phyloP scores from a whole-genome alignment of 2,888 invertebrate genomes.

The Apodemia hepburni region DNA sequence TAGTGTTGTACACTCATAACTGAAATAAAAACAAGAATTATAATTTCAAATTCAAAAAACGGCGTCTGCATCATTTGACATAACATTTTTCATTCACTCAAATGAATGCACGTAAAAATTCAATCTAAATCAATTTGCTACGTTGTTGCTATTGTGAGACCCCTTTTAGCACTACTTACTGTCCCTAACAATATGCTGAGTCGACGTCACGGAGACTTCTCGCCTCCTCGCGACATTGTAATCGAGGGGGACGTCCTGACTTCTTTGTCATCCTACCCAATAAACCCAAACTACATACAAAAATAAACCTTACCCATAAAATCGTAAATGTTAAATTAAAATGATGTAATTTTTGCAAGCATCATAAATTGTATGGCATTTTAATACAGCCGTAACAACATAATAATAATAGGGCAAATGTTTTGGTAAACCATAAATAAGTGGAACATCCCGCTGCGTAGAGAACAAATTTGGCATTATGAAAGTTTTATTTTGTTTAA shows the following conservation, averaged over 20 bases:
- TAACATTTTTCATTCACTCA: constrained; percentile 2
- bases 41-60: neutral
- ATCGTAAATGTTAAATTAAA: constrained; percentile 32
- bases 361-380: constrained; percentile 76
- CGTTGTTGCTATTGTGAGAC: constrained; percentile 55
- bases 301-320: constrained; percentile 29
- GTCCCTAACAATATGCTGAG: constrained; percentile 55
- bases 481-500: neutral
- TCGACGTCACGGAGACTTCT: constrained; percentile 43
- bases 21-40: neutral
- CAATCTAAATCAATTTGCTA: constrained; percentile 65
- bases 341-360: constrained; percentile 48
- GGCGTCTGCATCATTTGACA: neutral
- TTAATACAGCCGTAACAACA: constrained; percentile 77
- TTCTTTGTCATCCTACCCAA: constrained; percentile 67
- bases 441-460: constrained; percentile 59
- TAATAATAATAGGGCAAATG: constrained; percentile 78
- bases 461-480: constrained; percentile 52
- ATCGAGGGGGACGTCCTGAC: constrained; percentile 66
- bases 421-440: constrained; percentile 79
- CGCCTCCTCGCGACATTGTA: constrained; percentile 67
- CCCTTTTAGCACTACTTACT: constrained; percentile 51
- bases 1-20: neutral
- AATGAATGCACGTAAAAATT: constrained; percentile 4
- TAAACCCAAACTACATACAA: constrained; percentile 33